Evolutionary conservation across 2,113 vertebrate species (phyloP), one percentile per base, ranked within the genome.

Genomic region (Tautogolabrus adspersus): DNA sequence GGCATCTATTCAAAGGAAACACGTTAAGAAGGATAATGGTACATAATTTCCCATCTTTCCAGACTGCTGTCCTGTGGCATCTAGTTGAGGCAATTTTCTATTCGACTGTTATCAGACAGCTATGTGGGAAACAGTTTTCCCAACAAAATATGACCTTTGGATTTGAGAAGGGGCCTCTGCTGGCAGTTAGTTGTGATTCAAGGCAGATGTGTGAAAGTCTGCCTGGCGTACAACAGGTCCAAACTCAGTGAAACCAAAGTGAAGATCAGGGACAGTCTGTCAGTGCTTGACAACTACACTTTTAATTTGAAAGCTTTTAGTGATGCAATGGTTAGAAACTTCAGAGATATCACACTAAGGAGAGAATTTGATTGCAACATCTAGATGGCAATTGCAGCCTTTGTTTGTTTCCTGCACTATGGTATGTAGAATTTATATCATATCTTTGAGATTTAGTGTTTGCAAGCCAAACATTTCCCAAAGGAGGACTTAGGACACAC

Each of bases 161-260:
- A 85, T 66, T 66, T 72, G 87, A 87, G 82, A 79, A 10, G 1
- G 57, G 73, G 74, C 49, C 65, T 75, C 67, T 69, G 79, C 62
- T 81, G 74, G 87, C 78, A 88, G 77, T 66, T 7, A 5, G 62
- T 54, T 72, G 82, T 81, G 84, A 93, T 92, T 88, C 74, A 79
- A 90, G 79, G 79, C 91, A 93, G 88, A 93, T 93, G 91, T 92
- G 83, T 92, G 83, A 79, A 90, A 82, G 55, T 80, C 61, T 79
- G 58, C 51, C 69, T 77, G 77, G 75, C 44, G 23, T 51, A 44
- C 62, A 72, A 79, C 63, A 16, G 54, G 65, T 84, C 71, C 76
- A 72, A 73, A 66, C 62, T 15, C 22, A 75, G 62, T 79, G 18
- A 9, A 73, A 70, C 66, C 74, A 75, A 77, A 67, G 26, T 59